phyloP scores from a whole-genome alignment of 2,888 invertebrate genomes.

The Neoaliturus tenellus region DNA sequence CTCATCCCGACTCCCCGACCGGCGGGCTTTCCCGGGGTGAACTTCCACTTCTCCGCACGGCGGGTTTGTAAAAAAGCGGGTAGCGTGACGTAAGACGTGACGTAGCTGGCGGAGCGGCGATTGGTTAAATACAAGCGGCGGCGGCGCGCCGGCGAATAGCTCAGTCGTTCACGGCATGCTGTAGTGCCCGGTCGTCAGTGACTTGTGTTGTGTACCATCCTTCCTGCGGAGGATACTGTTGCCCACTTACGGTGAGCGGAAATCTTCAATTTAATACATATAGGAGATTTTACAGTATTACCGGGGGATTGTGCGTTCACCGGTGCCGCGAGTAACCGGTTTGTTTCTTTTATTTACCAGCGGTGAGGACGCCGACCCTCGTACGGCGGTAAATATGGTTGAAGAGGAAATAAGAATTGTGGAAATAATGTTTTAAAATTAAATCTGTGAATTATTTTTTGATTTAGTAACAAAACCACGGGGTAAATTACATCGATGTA shows the following conservation, averaged over 20 bases:
- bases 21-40: too few relatives aligned
- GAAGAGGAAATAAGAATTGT: too few relatives aligned
- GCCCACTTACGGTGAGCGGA: conserved; percentile 1
- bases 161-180: conserved; percentile 38
- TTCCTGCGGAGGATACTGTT: conserved; percentile 10
- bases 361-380: conserved; percentile 19
- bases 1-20: too few relatives aligned
- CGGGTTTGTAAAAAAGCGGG: conserved; percentile 31
- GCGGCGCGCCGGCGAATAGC: background rate
- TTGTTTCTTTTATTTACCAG: conserved; percentile 9
- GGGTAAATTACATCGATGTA: too few relatives aligned
- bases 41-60: too few relatives aligned
- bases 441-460: too few relatives aligned
- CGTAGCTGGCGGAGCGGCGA: conserved; percentile 32
- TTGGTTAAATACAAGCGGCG: conserved; percentile 50
- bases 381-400: too few relatives aligned
- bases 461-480: too few relatives aligned
- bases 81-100: conserved; percentile 38
- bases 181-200: background rate
- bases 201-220: background rate
- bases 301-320: background rate
- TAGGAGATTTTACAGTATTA: background rate
- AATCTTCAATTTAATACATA: background rate
- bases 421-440: too few relatives aligned
- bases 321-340: background rate